Evolutionary conservation across 1,140 invertebrate genomes (phyloP).

Genomic region (Venustaconcha ellipsiformis): DNA sequence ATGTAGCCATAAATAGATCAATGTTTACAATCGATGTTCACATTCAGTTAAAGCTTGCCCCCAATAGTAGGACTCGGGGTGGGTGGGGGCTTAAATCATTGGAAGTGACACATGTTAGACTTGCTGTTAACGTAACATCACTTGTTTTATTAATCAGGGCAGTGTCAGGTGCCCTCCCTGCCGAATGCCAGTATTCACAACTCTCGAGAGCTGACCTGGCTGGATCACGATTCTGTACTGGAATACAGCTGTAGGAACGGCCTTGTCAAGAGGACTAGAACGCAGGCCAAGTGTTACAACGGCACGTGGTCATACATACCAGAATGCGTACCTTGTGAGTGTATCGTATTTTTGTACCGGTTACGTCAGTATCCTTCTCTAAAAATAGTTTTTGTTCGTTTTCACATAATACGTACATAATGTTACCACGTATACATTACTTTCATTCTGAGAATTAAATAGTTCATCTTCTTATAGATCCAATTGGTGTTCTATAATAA

Average conservation of each 20-base stretch:
- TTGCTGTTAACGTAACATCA: background rate
- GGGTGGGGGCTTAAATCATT: background rate
- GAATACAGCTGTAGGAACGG: conserved; percentile 87
- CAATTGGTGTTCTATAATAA: background rate
- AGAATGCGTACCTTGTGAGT: conserved; percentile 83
- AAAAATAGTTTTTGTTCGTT: background rate
- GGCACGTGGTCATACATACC: conserved; percentile 96
- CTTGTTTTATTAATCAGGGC: conserved; percentile 73
- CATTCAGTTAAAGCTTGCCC: background rate
- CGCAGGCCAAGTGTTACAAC: conserved; percentile 88
- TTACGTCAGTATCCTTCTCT: background rate
- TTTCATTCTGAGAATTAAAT: no score
- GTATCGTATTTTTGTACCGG: background rate
- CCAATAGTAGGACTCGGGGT: background rate
- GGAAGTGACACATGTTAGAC: background rate
- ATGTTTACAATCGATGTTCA: background rate
- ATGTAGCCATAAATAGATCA: background rate
- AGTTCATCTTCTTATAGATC: no score
- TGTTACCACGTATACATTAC: background rate
- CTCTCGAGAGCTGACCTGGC: conserved; percentile 71
- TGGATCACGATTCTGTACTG: conserved; percentile 86
- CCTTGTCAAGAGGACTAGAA: conserved; percentile 86
- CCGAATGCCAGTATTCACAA: conserved; percentile 80
- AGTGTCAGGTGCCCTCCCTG: conserved; percentile 91
- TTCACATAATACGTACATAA: background rate